A percentile compares a stretch with the other conserved stretches of the same genome.
Evolutionary conservation across 2,888 invertebrate species (phyloP).

Genomic region (Tigriopus californicus): DNA sequence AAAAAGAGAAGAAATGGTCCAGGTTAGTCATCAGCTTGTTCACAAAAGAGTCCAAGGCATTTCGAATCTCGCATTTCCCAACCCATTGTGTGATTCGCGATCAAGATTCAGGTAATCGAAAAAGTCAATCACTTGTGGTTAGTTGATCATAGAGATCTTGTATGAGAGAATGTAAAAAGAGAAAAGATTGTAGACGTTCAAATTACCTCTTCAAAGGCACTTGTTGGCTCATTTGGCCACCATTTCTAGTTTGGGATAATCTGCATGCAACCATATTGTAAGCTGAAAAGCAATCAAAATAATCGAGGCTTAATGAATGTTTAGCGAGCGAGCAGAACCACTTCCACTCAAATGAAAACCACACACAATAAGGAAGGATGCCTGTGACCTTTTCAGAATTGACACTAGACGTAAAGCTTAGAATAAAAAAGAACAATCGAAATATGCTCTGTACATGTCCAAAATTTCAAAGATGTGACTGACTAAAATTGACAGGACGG

Average conservation of each 20-base stretch:
- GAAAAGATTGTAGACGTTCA: not conserved
- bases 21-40: no score
- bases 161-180: constrained; percentile 1
- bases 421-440: not conserved
- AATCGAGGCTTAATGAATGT: not conserved
- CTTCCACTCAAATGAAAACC: not conserved
- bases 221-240: constrained; percentile 47
- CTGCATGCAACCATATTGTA: constrained; percentile 97
- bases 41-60: no score
- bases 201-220: constrained; percentile 96
- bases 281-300: constrained; percentile 48
- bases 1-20: no score
- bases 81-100: no score
- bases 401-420: not conserved
- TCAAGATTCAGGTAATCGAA: no score
- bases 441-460: not conserved
- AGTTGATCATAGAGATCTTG: no score
- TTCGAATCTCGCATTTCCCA: no score
- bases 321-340: no score
- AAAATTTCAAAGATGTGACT: no score
- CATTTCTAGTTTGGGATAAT: constrained; percentile 79
- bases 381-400: not conserved
- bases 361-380: not conserved
- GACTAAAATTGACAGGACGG: no score
- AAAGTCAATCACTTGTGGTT: no score